Evolutionary conservation across 2,797 vertebrate genomes (phyloP), one percentile per base, ranked within the genome.

Genomic region (Amphiprion clarkii): DNA sequence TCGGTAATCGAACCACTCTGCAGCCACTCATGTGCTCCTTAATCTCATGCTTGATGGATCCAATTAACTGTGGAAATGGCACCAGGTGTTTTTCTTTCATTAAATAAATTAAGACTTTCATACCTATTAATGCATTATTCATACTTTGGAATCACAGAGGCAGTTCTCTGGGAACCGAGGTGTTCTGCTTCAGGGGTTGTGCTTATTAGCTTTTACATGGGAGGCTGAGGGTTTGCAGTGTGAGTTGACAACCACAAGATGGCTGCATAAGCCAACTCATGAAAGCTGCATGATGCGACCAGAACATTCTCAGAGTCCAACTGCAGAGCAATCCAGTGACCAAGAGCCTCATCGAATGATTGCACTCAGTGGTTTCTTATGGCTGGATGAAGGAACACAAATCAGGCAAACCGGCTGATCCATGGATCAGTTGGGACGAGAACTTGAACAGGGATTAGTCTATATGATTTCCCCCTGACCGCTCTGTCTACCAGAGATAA

Each of bases 31-130:
- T 69, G 52, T 77, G 73, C 53, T 70, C 49, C 71, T 74, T 86
- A 70, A 86, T 89, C 79, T 88, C 81, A 89, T 77, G 86, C 79
- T 81, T 68, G 77, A 71, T 74, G 67, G 75, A 88, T 89, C 83
- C 82, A 85, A 83, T 91, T 86, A 88, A 83, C 63, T 82, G n/a
- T 52, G 53, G 49, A 74, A 87, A 85, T 33, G 49, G 76, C 73
- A 76, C 48, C 83, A 82, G 89, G 79, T 81, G 73, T 77, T 83
- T 81, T 83, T 49, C 31, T 68, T 56, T 76, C 67, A 64, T 73
- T 67, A 65, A 71, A 77, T 76, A 59, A 84, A 88, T 83, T 68
- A 83, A 71, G 25, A 61, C 58, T 65, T 55, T 56, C 51, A 54
- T 40, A 23, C 61, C 65, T 58, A 68, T 75, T 76, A 73, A 86